Evolutionary conservation across 2,888 invertebrate genomes (phyloP), one percentile per base, ranked within the genome.

Genomic region (Sabatieria punctata): DNA sequence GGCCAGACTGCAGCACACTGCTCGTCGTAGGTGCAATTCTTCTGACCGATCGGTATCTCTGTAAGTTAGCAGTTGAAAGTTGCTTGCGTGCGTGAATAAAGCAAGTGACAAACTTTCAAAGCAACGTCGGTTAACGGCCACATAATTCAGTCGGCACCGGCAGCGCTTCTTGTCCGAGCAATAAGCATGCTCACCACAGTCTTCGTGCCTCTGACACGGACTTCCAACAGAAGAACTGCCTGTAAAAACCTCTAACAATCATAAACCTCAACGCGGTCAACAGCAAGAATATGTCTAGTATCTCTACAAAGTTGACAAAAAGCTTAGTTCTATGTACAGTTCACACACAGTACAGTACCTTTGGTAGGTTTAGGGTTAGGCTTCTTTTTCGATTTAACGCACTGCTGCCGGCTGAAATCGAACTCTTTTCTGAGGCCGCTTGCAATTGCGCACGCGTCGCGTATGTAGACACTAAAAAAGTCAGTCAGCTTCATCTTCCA

Each of bases 1-100:
- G 51, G 45, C 51, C 51, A 51, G 6, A 41, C 23, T 1, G 47
- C 36, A n/a, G 43, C 36, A 22, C 51, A 51, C 21, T 51, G 51
- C 26, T 50, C 43, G 43, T 51, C 47, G 39, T 46, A 45, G 11
- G 37, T 30, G 27, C 51, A 51, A 26, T 50, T 41, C 25, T 36
- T 45, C 26, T 44, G 45, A 25, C 21, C 33, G 18, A 44, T 22
- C 11, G 19, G 2, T 2, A 44, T 38, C 27, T 11, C 44, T 44
- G 36, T 3, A 24, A 18, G 23, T 11, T 13, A 18, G 19, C 15
- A 38, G 22, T 19, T 18, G n/a, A n/a, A n/a, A n/a, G n/a, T n/a
- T n/a, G n/a, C n/a, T n/a, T n/a, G n/a, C n/a, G n/a, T n/a, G n/a
- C n/a, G n/a, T n/a, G n/a, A n/a, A n/a, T n/a, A n/a, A n/a, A n/a